Percentiles rank a stretch among this genome's conserved stretches.
Conservation (phyloP, 2,888 invertebrate species). For the Ceriagrion tenellum region DNA sequence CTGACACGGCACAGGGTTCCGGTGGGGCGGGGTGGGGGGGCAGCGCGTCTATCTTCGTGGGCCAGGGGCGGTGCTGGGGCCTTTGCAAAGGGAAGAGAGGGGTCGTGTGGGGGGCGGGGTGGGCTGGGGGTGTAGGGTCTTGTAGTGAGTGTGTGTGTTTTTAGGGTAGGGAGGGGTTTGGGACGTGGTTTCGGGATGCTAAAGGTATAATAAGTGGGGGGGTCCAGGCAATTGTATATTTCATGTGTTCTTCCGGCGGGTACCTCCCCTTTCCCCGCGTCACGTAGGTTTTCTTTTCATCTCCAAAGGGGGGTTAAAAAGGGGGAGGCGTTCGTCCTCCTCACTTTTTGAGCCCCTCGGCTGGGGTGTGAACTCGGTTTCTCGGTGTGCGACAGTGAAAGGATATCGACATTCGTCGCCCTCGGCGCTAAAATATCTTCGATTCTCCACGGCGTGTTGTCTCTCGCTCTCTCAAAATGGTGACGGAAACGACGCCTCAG, state of each 20-base stretch:
- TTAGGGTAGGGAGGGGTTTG: too few relatives aligned
- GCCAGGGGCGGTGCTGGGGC: background rate
- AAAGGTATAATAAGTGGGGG: background rate
- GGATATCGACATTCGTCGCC: background rate
- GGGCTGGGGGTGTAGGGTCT: background rate
- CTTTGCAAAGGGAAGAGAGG: background rate
- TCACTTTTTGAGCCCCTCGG: background rate
- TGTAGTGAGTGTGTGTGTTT: too few relatives aligned
- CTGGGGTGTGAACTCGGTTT: slow-evolving; percentile 1
- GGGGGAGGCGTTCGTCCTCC: background rate
- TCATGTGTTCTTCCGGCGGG: background rate
- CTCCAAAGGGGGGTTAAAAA: too few relatives aligned
- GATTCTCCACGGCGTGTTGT: background rate
- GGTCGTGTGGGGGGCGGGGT: background rate
- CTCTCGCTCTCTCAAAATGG: slow-evolving; percentile 63
- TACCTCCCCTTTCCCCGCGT: background rate
- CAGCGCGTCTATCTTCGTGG: background rate
- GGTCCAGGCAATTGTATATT: background rate
- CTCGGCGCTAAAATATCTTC: background rate
- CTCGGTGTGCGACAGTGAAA: background rate
- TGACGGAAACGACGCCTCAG: slow-evolving; percentile 70
- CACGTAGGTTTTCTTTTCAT: too few relatives aligned
- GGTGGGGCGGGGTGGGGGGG: background rate
- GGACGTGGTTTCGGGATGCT: background rate
- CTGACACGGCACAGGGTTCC: background rate